phyloP scores from a whole-genome alignment of 1,140 invertebrate genomes.

The Acromyrmex heyeri region DNA sequence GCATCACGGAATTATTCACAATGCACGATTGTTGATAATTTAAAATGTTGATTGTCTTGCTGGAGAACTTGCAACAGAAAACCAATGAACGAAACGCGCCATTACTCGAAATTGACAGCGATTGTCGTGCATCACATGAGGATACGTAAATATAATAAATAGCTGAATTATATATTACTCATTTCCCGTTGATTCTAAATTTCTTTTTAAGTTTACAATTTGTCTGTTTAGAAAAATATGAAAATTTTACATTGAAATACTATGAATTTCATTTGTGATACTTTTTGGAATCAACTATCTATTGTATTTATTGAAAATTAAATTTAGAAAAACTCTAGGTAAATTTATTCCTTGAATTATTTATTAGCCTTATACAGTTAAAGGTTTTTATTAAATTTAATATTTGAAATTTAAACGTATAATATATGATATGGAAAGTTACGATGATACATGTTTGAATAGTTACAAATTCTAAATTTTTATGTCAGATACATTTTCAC shows the following conservation, averaged over 20 bases:
- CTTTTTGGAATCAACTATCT: neutral
- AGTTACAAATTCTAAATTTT: neutral
- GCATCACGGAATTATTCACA: slow-evolving; percentile 55
- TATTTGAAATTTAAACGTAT: neutral
- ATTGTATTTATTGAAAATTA: slow-evolving; percentile 2
- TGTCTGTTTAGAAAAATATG: neutral
- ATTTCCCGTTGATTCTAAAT: neutral
- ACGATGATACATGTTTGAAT: neutral
- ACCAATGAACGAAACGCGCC: neutral
- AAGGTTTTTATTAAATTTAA: neutral
- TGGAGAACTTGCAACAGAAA: slow-evolving; percentile 27
- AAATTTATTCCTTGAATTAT: neutral
- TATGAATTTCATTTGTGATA: neutral
- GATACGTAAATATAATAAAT: slow-evolving; percentile 27
- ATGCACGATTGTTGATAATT: slow-evolving; percentile 65
- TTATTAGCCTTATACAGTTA: neutral
- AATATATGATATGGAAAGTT: neutral
- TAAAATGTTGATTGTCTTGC: slow-evolving; percentile 42
- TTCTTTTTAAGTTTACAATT: slow-evolving; percentile 9
- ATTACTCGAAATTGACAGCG: slow-evolving; percentile 60
- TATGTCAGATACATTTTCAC: neutral
- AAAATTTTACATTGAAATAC: neutral
- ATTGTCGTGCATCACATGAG: slow-evolving; percentile 74
- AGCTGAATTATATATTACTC: slow-evolving; percentile 1
- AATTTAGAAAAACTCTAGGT: neutral